A percentile compares a stretch with the other conserved stretches of the same genome.
Evolutionary conservation across 1,140 invertebrate species (phyloP).

Genomic region (Aphelenchoides avenae): DNA sequence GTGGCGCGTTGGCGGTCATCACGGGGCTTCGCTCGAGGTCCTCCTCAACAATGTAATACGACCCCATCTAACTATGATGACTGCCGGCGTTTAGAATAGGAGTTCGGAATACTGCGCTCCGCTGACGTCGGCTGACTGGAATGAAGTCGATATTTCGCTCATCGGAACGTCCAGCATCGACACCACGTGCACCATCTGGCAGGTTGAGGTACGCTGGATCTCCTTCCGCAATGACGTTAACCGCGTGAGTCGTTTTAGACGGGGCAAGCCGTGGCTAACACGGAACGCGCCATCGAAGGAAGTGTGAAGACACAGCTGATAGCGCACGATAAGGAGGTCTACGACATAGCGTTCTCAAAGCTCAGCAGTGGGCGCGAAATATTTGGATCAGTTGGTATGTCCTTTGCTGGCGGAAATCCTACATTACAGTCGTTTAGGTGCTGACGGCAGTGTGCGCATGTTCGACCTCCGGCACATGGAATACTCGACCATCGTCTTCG

Average conservation of each 20-base stretch:
- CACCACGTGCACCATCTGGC: conserved; percentile 99
- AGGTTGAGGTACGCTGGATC: conserved; percentile 79
- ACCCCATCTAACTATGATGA: conserved; percentile 9
- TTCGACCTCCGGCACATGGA: conserved; percentile 70
- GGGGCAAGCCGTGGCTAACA: conserved; percentile 71
- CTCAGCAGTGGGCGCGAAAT: conserved; percentile 97
- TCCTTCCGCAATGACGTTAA: neutral
- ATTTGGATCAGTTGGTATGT: conserved; percentile 69
- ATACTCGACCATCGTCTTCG: conserved; percentile 72
- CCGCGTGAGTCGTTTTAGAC: conserved; percentile 62
- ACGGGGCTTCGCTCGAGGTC: conserved; percentile 24
- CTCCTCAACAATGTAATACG: conserved; percentile 23
- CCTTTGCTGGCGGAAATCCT: too few relatives aligned
- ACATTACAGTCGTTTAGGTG: too few relatives aligned
- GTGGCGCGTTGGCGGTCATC: conserved; percentile 63
- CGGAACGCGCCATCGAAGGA: conserved; percentile 72
- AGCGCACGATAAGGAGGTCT: conserved; percentile 99
- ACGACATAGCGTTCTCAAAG: conserved; percentile 95
- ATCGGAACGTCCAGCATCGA: conserved; percentile 98
- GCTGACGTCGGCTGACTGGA: conserved; percentile 98
- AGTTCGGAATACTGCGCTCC: conserved; percentile 80
- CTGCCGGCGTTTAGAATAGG: conserved; percentile 12
- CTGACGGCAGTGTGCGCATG: conserved; percentile 97
- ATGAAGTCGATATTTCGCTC: conserved; percentile 96
- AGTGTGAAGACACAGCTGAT: conserved; percentile 98